phyloP scores from a whole-genome alignment of 2,888 invertebrate genomes.

The Tetropium fuscum region DNA sequence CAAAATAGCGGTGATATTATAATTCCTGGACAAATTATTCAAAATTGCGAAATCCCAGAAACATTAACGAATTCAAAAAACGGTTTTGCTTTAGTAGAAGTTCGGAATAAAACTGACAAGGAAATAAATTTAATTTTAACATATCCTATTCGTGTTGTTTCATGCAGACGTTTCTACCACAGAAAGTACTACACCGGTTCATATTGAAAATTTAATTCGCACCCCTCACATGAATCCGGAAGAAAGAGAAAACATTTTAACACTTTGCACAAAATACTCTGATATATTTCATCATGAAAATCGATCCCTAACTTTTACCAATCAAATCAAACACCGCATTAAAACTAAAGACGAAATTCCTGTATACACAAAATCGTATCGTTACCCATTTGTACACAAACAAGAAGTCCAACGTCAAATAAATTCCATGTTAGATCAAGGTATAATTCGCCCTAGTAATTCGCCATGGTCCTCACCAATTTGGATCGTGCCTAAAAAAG shows the following conservation, averaged over 20 bases:
- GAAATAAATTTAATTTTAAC: too few relatives aligned
- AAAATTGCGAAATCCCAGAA: too few relatives aligned
- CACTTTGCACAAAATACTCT: too few relatives aligned
- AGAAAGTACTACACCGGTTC: too few relatives aligned
- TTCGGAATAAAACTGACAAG: too few relatives aligned
- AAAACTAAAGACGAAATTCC: constrained; percentile 46
- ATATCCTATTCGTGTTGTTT: too few relatives aligned
- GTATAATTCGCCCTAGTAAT: constrained; percentile 36
- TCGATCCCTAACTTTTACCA: constrained; percentile 46
- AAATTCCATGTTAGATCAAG: constrained; percentile 35
- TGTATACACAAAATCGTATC: constrained; percentile 36
- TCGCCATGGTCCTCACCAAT: constrained; percentile 29
- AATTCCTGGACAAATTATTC: too few relatives aligned
- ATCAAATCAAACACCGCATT: constrained; percentile 49
- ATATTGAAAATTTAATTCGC: too few relatives aligned
- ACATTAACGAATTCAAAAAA: too few relatives aligned
- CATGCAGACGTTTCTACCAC: too few relatives aligned
- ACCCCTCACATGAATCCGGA: neutral
- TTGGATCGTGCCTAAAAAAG: constrained; percentile 43
- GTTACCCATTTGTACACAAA: constrained; percentile 45
- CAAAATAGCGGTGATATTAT: too few relatives aligned
- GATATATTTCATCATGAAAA: constrained; percentile 23
- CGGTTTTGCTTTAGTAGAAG: too few relatives aligned
- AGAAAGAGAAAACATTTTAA: neutral
- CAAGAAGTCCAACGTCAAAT: constrained; percentile 45